Conservation (phyloP, 2,797 vertebrate genomes). For the Amblyraja radiata region DNA sequence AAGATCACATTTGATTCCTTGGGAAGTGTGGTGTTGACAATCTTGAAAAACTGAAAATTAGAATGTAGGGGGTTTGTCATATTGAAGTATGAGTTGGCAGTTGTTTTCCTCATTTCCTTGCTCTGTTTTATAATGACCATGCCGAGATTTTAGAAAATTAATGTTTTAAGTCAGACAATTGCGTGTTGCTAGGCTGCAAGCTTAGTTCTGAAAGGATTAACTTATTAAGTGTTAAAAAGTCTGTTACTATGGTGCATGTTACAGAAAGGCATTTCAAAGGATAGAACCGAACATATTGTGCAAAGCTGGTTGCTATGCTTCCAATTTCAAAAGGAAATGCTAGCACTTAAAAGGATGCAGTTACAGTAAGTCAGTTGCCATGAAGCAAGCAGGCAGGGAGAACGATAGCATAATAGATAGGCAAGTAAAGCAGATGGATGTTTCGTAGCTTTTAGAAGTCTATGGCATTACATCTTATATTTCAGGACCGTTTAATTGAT, state of each 20-base stretch:
- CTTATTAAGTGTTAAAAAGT: slow-evolving; percentile 37
- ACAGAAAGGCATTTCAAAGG: slow-evolving; percentile 32
- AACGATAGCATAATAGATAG: neutral
- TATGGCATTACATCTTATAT: neutral
- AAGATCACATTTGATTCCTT: neutral
- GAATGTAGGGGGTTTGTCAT: neutral
- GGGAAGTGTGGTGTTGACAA: neutral
- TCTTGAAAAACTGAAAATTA: slow-evolving; percentile 18
- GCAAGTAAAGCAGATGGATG: neutral
- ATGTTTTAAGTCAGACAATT: slow-evolving; percentile 22
- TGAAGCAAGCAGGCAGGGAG: neutral
- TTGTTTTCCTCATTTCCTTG: neutral
- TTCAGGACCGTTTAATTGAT: neutral
- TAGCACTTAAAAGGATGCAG: neutral
- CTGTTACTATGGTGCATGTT: slow-evolving; percentile 35
- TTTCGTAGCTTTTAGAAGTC: neutral
- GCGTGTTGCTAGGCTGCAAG: slow-evolving; percentile 35
- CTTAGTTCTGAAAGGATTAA: slow-evolving; percentile 6
- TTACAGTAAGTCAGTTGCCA: neutral
- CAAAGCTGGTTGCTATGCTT: slow-evolving; percentile 36
- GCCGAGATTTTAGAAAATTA: slow-evolving; percentile 33
- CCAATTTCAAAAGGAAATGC: slow-evolving; percentile 22
- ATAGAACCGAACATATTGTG: slow-evolving; percentile 35
- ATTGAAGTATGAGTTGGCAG: neutral
- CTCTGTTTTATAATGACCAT: neutral